Evolutionary conservation across 2,113 vertebrate genomes (phyloP).

Genomic region (Gobius niger): DNA sequence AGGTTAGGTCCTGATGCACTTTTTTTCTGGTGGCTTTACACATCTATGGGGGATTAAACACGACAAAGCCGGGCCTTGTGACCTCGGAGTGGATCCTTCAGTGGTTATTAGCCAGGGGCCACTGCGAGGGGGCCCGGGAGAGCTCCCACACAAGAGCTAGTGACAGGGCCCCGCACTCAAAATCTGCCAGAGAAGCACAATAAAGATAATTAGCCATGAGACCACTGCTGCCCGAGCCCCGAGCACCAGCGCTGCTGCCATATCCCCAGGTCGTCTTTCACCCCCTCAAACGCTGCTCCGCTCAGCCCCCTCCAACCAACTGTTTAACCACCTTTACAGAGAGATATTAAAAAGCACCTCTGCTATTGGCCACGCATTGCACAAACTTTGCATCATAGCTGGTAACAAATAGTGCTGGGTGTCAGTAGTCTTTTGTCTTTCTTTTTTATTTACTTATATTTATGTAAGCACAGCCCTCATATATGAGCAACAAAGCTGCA

Average conservation of each 20-base stretch:
- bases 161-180: conserved; percentile 55
- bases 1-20: conserved; percentile 23
- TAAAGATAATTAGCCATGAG: conserved; percentile 78
- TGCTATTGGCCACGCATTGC: background rate
- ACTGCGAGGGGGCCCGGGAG: conserved; percentile 49
- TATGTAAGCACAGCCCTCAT: no score
- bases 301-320: conserved; percentile 27
- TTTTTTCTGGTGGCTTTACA: conserved; percentile 16
- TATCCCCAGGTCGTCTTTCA: conserved; percentile 47
- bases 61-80: conserved; percentile 36
- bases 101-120: conserved; percentile 63
- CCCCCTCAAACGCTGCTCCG: conserved; percentile 47
- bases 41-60: conserved; percentile 44
- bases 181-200: conserved; percentile 74
- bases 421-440: background rate
- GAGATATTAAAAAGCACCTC: background rate
- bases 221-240: conserved; percentile 54
- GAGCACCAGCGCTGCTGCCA: conserved; percentile 13
- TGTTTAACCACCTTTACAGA: conserved; percentile 12
- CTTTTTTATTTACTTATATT: no score
- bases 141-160: conserved; percentile 60
- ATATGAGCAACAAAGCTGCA: no score
- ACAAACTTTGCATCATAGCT: background rate
- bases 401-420: background rate
- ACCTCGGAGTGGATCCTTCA: conserved; percentile 59